Evolutionary conservation across 2,797 vertebrate species (phyloP), one percentile per base, ranked within the genome.

Genomic region (Sebastes kiyomatsui): DNA sequence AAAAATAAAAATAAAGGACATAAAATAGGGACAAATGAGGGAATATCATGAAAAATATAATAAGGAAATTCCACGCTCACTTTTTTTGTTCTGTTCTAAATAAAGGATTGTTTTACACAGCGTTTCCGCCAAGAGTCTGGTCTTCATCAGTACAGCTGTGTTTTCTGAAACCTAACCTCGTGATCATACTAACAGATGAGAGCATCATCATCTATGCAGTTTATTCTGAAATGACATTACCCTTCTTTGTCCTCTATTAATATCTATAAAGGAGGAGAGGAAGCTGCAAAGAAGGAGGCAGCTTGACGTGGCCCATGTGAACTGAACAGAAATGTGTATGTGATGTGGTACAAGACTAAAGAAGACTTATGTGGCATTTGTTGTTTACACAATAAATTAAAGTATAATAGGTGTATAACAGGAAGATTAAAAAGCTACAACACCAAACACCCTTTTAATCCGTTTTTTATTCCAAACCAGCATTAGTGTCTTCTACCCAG

Each of bases 1-100:
- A 13, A 62, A 58, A 72, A 68, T 13, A 18, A 13, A 62, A 58
- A 72, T 80, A 71, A 52, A 75, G 49, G 7, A 77, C 55, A 79
- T 54, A 69, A 86, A 85, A 67, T 28, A 52, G 16, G 79, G 75
- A 80, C 77, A 86, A 87, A 89, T 42, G 27, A 85, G 71, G 65
- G 27, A 69, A 75, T 82, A 88, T 82, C 49, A 84, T 61, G 4
- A 46, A 66, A 85, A 54, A 42, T 55, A 28, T 76, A 91, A 83
- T n/a, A 65, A 83, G 27, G 33, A 30, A 74, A 75, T 22, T 46
- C 27, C 27, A 56, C 11, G 13, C n/a, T 67, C 33, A 49, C 30
- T 35, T 77, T 82, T 68, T 64, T 67, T 68, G 32, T n/a, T 62
- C 20, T 13, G n/a, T 65, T 75, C 59, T 82, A 67, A 75, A 77